Base-by-base conservation (phyloP, 2,797 vertebrate species). In the Cyprinella venusta region DNA sequence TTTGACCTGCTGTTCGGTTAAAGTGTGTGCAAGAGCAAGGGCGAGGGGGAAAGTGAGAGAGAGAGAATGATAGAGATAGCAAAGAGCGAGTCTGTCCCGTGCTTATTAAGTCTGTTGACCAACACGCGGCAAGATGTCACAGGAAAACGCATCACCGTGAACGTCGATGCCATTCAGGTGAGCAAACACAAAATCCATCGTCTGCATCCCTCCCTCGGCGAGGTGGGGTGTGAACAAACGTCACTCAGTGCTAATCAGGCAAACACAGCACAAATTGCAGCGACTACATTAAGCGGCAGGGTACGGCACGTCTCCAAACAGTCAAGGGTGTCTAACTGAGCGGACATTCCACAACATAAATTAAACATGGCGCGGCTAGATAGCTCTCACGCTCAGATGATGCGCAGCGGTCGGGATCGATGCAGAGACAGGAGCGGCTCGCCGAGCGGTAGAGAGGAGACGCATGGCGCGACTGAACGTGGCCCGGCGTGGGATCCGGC, bases 201-300 rank as follows among this genome's bases (percentile, higher is more conserved):
- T 63, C 63, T 56, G 42, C 38, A 24, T 83, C 61, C 72, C 42
- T 85, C 85, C 80, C 86, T 80, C 68, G 80, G 80, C 67, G 80
- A 84, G 82, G 68, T 26, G 72, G 76, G 61, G 76, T 86, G 71
- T 67, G 56, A 64, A 87, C 90, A 84, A 30, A 89, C 89, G 92
- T 40, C 65, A 88, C 90, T 87, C 72, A 79, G 89, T 87, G 90
- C 92, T 93, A 93, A 94, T 95, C 93, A 95, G 92, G 92, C 92
- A 88, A 90, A 92, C 91, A 91, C 91, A 91, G 93, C 89, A 89
- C 92, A 93, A 94, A 93, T 91, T 93, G 93, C 91, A 86, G 90
- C 78, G 91, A 94, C 92, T 93, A 91, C 93, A 94, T 94, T 94
- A 94, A 94, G 93, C 92, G 83, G 91, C 93, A 92, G 92, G 93